Base-by-base conservation (phyloP, 2,888 invertebrate genomes). In the Hypolimnas misippus region DNA sequence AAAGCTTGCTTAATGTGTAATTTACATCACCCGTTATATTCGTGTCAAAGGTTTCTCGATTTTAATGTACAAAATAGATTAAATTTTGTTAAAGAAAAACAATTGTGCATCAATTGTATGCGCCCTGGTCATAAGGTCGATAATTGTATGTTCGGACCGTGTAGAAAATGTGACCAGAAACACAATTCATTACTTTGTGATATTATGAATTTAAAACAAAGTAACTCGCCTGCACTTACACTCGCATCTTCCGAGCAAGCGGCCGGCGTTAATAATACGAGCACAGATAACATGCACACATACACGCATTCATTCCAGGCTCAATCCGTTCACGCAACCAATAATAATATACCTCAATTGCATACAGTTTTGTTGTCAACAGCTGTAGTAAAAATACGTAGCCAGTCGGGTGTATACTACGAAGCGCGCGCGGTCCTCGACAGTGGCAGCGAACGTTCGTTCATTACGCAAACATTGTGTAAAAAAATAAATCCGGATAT, bases 381-480 rank as follows among this genome's bases (percentile, higher is more conserved):
- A 4, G 70, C 70, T 7, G 33, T 69, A 16, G 63, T 72, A 3
- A 66, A 70, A 57, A 33, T 33, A 33, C 33, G 33, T 33, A 33
- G 33, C 33, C 33, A 33, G 33, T 33, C 33, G 33, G 40, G 42
- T 38, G 31, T 7, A 17, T 57, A 49, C 21, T 38, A 46, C 16
- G n/a, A 49, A 38, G 63, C 50, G 2, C 60, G 65, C n/a, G 66
- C 64, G 4, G 21, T 72, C 12, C 58, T 72, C 2, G 73, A 73
- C 50, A 70, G 50, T 17, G 72, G 72, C 19, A 71, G 70, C 58
- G 57, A 70, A 35, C 60, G 66, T 10, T 64, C 65, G 17, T 65
- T 72, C 8, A 69, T 70, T 19, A 62, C 67, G 0, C 29, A 71
- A 40, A 49, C 58, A 8, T 56, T 72, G 51, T 65, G 66, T 51